Base-by-base conservation (phyloP, 1,140 invertebrate species). In the Hetaerina americana region DNA sequence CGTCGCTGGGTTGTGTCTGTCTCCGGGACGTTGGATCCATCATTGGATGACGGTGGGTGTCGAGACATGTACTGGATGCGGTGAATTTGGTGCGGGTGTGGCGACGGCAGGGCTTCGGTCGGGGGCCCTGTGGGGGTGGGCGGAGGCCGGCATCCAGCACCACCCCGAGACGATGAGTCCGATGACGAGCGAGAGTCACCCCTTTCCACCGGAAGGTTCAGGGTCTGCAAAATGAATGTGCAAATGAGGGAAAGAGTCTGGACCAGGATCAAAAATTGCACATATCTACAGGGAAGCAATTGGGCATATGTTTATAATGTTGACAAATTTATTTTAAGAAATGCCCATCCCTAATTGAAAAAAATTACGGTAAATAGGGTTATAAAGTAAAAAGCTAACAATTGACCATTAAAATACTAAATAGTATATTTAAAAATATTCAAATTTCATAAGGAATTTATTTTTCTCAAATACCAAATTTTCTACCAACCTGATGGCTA, bases 171-270 rank as follows among this genome's bases (percentile, higher is more conserved):
- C 77, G 84, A 82, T 71, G 87, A 84, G 74, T 89, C 87, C 74
- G 86, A 84, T 66, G 88, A 88, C 73, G 86, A 87, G 71, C 87
- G 83, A 72, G 88, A 86, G 75, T 90, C 88, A 66, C 86, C 82
- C 71, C 87, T 82, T 77, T 90, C 90, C 78, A 91, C 86, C 71
- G 92, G 91, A 78, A 94, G 85, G 80, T 93, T 90, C 77, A 93
- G 81, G 71, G 90, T 88, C 91, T 93, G 80, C 26, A 83, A 83
- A 75, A 72, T 69, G 76, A 71, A 72, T 0, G 26, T 29, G 18
- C n/a, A n/a, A n/a, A n/a, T 31, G 68, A 73, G 10, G 28, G 72
- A 75, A 72, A 71, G 49, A 71, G 69, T 67, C n/a, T n/a, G n/a
- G n/a, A n/a, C n/a, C n/a, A n/a, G n/a, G n/a, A n/a, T n/a, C n/a